phyloP scores from a whole-genome alignment of 2,113 vertebrate species.

The Oreocharis arfaki region DNA sequence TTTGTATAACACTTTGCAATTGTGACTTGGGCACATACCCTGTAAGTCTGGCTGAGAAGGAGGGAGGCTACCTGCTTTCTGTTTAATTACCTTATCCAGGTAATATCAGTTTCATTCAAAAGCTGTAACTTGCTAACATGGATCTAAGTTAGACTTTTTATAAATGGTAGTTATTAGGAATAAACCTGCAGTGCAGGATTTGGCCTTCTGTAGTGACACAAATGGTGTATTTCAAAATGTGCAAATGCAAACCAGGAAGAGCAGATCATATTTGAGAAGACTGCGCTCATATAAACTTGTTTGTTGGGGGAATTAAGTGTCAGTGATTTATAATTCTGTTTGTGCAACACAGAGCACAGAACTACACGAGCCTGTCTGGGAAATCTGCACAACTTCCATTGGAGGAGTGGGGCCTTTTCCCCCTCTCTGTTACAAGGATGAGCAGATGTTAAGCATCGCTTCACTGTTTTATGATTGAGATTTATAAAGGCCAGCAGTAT shows the following conservation, averaged over 20 bases:
- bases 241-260: background rate
- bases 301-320: background rate
- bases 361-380: background rate
- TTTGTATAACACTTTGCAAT: background rate
- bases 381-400: background rate
- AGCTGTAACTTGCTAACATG: background rate
- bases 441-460: constrained; percentile 11
- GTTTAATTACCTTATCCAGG: background rate
- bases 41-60: background rate
- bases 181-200: background rate
- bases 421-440: background rate
- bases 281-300: background rate
- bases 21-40: background rate
- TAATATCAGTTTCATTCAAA: background rate
- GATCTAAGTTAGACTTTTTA: background rate
- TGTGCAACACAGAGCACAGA: background rate
- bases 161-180: background rate
- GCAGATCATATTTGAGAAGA: background rate
- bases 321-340: background rate
- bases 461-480: background rate
- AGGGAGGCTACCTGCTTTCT: background rate
- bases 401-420: background rate
- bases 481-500: background rate
- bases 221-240: background rate
- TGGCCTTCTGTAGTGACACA: background rate